phyloP scores from a whole-genome alignment of 2,888 invertebrate genomes.

The Periphyllus acericola region DNA sequence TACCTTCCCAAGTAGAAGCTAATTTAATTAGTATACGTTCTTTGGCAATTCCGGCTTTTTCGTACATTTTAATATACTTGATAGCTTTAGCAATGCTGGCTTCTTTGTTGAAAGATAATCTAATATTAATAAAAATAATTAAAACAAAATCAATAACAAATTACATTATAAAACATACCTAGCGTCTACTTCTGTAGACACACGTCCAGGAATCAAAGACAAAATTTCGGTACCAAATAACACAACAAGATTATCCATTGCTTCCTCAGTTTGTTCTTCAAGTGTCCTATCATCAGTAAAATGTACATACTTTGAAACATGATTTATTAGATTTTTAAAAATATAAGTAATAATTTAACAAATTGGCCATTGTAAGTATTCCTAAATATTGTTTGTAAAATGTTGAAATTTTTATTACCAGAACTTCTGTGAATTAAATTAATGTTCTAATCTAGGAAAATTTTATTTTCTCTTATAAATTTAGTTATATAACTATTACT shows the following conservation, averaged over 20 bases:
- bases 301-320: background rate
- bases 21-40: slow-evolving; percentile 96
- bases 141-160: background rate
- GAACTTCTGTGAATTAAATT: too few relatives aligned
- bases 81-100: slow-evolving; percentile 90
- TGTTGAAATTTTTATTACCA: too few relatives aligned
- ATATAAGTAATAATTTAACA: too few relatives aligned
- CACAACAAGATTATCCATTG: slow-evolving; percentile 94
- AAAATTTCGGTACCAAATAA: slow-evolving; percentile 97
- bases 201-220: slow-evolving; percentile 96
- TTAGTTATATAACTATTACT: too few relatives aligned
- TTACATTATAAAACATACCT: slow-evolving; percentile 70
- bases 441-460: too few relatives aligned
- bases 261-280: slow-evolving; percentile 81
- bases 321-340: background rate
- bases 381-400: too few relatives aligned
- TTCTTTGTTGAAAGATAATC: slow-evolving; percentile 93
- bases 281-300: slow-evolving; percentile 70
- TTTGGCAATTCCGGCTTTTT: slow-evolving; percentile 87
- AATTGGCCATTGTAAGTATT: too few relatives aligned
- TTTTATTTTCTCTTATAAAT: too few relatives aligned
- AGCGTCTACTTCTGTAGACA: slow-evolving; percentile 96
- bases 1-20: slow-evolving; percentile 99
- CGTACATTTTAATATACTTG: slow-evolving; percentile 88
- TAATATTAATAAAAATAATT: slow-evolving; percentile 67